phyloP scores from a whole-genome alignment of 1,140 invertebrate species.

The Cryptotermes secundus region DNA sequence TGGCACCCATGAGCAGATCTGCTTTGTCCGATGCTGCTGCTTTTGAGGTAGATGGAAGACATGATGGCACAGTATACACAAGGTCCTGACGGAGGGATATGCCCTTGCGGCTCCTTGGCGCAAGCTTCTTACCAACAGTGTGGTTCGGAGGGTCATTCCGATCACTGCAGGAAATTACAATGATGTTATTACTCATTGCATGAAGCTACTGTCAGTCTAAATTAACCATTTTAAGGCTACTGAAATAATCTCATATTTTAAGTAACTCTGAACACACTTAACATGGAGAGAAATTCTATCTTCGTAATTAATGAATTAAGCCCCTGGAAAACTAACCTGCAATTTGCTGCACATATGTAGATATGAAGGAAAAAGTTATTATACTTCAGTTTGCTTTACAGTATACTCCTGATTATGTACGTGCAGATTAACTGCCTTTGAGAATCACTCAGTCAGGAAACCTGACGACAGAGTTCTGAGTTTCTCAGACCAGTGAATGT shows the following conservation, averaged over 20 bases:
- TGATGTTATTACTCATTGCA: not conserved
- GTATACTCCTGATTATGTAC: too few relatives aligned
- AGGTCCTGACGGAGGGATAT: not conserved
- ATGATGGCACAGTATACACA: conserved; percentile 22
- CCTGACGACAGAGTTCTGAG: too few relatives aligned
- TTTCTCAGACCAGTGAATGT: too few relatives aligned
- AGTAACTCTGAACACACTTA: too few relatives aligned
- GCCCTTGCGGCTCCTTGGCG: not conserved
- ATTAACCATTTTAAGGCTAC: not conserved
- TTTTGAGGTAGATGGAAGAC: conserved; percentile 25
- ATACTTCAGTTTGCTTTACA: too few relatives aligned
- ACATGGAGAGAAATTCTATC: too few relatives aligned
- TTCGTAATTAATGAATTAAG: too few relatives aligned
- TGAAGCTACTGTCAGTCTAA: not conserved
- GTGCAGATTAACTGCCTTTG: too few relatives aligned
- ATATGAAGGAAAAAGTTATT: too few relatives aligned
- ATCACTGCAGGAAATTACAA: conserved; percentile 27
- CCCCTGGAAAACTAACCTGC: too few relatives aligned
- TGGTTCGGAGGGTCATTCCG: conserved; percentile 24
- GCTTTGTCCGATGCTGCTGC: conserved; percentile 47
- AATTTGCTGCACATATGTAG: too few relatives aligned
- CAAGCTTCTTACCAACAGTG: conserved; percentile 22
- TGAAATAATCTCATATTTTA: not conserved
- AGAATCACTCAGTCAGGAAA: too few relatives aligned
- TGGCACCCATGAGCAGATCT: conserved; percentile 55